Percentiles rank a stretch among this genome's conserved stretches.
Conservation (phyloP, 1,140 invertebrate genomes). For the Atta texana region DNA sequence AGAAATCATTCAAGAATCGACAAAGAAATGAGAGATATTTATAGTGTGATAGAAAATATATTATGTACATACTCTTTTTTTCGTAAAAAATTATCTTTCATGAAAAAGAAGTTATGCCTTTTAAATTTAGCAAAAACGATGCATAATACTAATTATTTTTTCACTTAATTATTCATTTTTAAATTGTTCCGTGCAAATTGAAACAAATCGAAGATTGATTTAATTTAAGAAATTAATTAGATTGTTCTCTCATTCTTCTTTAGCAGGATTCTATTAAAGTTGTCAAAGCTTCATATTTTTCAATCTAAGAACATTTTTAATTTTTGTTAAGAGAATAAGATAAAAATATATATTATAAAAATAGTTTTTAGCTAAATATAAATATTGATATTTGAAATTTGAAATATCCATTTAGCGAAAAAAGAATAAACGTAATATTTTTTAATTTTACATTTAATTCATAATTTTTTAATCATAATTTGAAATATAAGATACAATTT, state of each 20-base stretch:
- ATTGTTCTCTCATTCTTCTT: not conserved
- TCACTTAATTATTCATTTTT: not conserved
- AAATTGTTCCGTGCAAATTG: not conserved
- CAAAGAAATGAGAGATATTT: not conserved
- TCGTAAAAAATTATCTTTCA: not conserved
- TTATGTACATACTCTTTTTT: not conserved
- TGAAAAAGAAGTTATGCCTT: not conserved
- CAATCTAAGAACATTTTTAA: not conserved
- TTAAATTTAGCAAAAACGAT: not conserved
- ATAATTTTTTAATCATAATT: not conserved
- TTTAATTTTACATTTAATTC: not conserved
- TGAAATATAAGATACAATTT: not conserved
- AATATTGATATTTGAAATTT: not conserved
- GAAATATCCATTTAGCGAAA: not conserved
- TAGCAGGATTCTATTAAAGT: not conserved
- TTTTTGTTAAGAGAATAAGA: constrained; percentile 11
- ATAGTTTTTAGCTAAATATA: constrained; percentile 7
- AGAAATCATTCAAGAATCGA: constrained; percentile 11
- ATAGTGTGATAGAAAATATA: not conserved
- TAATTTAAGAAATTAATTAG: not conserved
- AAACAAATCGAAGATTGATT: not conserved
- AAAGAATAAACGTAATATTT: not conserved
- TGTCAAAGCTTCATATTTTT: not conserved
- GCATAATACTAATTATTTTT: not conserved
- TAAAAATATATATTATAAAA: not conserved